Base-by-base conservation (phyloP, 2,113 vertebrate genomes). In the Tauraco erythrolophus region DNA sequence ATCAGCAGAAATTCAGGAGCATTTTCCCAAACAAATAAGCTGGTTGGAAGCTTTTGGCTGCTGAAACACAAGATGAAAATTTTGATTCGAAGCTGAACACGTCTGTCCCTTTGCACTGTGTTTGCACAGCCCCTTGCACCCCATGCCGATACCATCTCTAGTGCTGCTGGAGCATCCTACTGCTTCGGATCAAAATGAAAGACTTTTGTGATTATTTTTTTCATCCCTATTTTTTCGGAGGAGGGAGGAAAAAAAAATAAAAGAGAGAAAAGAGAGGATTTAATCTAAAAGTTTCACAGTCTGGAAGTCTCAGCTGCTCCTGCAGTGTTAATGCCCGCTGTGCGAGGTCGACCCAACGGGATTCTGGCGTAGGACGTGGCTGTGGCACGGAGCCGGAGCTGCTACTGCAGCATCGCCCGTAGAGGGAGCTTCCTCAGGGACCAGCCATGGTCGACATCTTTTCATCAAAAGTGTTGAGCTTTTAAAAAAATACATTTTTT, bases 361-460 rank as follows among this genome's bases (percentile, higher is more conserved):
- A 92, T 70, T 50, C 11, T 35, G 78, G 56, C 1, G 1, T 1
- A 39, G 77, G 64, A 89, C 0, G 4, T 13, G 83, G 77, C 10
- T 4, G 3, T 19, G 88, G 54, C 2, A 2, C 0, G 8, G 70
- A 94, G 91, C 80, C 1, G 50, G 72, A 94, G 72, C 94, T 61
- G 71, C 81, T 97, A 57, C 80, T 14, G 6, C 91, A 54, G 89
- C 76, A 79, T 96, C 43, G 2, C 94, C 95, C 91, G 35, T 66
- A 97, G 96, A 97, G 97, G 97, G 97, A 97, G 95, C 96, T 91
- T 92, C 94, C 91, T 54, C 54, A 0, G 89, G 91, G 94, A 95
- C 80, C 19, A 2, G 69, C 22, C 80, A 60, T 7, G 62, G 28
- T 66, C 56, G 72, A 48, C 91, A 84, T 61, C 69, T 57, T 84